A percentile compares a stretch with the other conserved stretches of the same genome.
Evolutionary conservation across 2,888 invertebrate genomes (phyloP).

Genomic region (Itoplectis maculator): DNA sequence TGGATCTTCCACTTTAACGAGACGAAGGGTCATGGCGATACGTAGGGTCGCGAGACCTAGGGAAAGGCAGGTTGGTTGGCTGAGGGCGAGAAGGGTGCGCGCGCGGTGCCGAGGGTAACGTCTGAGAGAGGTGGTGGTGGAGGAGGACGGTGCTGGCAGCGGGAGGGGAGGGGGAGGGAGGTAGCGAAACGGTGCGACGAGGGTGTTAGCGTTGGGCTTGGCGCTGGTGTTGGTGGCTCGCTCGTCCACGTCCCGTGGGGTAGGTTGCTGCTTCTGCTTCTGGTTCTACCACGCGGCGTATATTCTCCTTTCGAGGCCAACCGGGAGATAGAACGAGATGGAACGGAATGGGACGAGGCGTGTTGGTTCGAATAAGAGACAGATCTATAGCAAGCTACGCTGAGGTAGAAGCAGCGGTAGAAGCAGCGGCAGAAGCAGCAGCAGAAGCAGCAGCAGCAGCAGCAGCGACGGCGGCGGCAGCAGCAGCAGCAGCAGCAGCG

Average conservation of each 20-base stretch:
- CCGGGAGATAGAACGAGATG: conserved; percentile 67
- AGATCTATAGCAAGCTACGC: conserved; percentile 79
- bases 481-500: conserved; percentile 20
- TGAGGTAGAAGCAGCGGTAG: conserved; percentile 35
- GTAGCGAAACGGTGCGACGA: conserved; percentile 35
- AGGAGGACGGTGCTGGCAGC: no score
- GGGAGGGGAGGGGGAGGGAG: conserved; percentile 3
- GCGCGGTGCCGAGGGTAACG: conserved; percentile 14
- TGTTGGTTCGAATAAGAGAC: conserved; percentile 82
- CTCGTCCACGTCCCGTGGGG: conserved; percentile 79
- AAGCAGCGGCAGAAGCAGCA: background rate
- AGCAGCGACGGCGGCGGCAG: background rate
- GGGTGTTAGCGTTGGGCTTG: conserved; percentile 53
- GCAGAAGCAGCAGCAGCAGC: background rate
- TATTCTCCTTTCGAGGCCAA: conserved; percentile 75
- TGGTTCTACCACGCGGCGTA: conserved; percentile 69
- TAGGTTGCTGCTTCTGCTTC: conserved; percentile 74
- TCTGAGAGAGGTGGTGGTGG: no score
- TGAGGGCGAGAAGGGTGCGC: conserved; percentile 68
- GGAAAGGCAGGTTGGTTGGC: conserved; percentile 41
- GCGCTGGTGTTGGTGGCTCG: conserved; percentile 69
- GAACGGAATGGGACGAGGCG: conserved; percentile 77
- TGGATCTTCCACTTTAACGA: conserved; percentile 75
- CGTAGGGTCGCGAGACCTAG: conserved; percentile 35
- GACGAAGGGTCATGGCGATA: conserved; percentile 55